Percentiles rank a stretch among this genome's conserved stretches.
phyloP scores from a whole-genome alignment of 2,888 invertebrate species.

The Ennomos fuscantarius region DNA sequence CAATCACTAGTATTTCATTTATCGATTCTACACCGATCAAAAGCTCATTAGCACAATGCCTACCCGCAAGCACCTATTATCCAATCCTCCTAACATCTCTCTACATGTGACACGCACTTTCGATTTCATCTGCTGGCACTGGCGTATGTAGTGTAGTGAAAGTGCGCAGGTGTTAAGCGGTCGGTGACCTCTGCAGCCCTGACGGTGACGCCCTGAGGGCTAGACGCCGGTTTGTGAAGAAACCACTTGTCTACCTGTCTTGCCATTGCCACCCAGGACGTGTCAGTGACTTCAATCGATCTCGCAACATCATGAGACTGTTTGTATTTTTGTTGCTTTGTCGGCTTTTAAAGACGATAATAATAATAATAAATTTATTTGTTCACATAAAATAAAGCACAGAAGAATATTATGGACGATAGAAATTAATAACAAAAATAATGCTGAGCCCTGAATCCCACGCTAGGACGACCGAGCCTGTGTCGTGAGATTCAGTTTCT shows the following conservation, averaged over 20 bases:
- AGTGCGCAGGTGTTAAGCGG: slow-evolving; percentile 40
- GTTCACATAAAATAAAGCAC: too few species aligned
- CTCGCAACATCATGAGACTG: too few species aligned
- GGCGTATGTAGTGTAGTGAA: slow-evolving; percentile 39
- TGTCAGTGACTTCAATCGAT: slow-evolving; percentile 4
- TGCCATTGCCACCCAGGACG: slow-evolving; percentile 11
- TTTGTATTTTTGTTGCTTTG: too few species aligned
- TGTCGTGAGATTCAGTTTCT: too few species aligned
- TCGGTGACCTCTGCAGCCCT: slow-evolving; percentile 13
- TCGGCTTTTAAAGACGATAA: too few species aligned
- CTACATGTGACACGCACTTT: slow-evolving; percentile 42
- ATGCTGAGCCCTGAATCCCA: too few species aligned
- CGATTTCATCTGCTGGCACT: slow-evolving; percentile 31
- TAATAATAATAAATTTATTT: too few species aligned
- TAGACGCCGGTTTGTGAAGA: slow-evolving; percentile 15
- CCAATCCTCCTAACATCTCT: neutral
- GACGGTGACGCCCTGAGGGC: slow-evolving; percentile 18
- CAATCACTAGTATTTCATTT: neutral
- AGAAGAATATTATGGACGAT: too few species aligned
- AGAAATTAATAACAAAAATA: too few species aligned
- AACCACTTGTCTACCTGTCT: slow-evolving; percentile 3
- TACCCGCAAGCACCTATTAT: neutral
- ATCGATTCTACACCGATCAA: neutral
- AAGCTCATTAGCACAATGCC: slow-evolving; percentile 2
- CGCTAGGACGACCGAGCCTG: too few species aligned